Base-by-base conservation (phyloP, 2,797 vertebrate species). In the Spheniscus humboldti region DNA sequence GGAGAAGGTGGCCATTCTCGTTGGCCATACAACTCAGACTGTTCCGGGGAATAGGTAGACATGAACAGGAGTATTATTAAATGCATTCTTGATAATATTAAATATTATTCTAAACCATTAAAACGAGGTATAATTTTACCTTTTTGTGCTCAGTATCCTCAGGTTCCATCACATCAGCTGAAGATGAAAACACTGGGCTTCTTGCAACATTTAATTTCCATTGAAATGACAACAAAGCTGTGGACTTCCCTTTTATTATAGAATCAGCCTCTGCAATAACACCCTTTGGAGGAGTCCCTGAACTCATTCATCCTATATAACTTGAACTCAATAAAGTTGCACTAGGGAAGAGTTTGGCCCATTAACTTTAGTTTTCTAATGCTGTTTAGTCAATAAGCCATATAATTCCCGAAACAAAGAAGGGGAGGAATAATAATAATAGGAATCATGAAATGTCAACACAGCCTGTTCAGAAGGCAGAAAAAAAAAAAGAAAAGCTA, bases 331-430 rank as follows among this genome's bases (percentile, higher is more conserved):
- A 8, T 94, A 73, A 73, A 88, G 35, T 96, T 88, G 37, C 47
- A 33, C 59, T 82, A 33, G 59, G 47, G 74, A 91, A 92, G 77
- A 95, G 10, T 95, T 87, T 94, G 93, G 77, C 74, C 86, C 80
- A 94, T 93, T 92, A 93, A 71, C 74, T 92, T 89, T 67, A 82
- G 68, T 93, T 95, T 93, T 94, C 67, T 87, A 77, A 77, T 88
- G 86, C 56, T 95, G 47, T 87, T 95, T 93, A 94, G 72, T 93
- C 77, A 95, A 91, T 95, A 95, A 96, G 15, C 45, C 74, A 45
- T 94, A 63, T 79, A 95, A 96, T 92, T 94, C 68, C 68, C 67
- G 60, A 92, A 95, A 91, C 48, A 93, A 92, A 84, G 69, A 87
- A 59, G 7, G 3, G 5, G 10, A 82, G 31, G 9, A 87, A 80